phyloP scores from a whole-genome alignment of 2,113 vertebrate species.

The Orycteropus afer region DNA sequence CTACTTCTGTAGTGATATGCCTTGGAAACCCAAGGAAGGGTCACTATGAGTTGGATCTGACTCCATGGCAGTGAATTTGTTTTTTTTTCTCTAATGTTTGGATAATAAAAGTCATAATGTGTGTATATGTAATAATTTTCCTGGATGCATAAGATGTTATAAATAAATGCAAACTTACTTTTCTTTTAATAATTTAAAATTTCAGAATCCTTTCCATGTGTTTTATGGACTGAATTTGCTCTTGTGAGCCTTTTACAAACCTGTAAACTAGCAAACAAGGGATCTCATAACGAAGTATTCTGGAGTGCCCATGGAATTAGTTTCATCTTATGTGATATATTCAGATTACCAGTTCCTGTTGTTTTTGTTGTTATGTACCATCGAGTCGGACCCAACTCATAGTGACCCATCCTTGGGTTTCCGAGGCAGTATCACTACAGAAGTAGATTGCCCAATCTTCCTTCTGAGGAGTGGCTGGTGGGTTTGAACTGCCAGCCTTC shows the following conservation, averaged over 20 bases:
- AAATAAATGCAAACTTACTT: background rate
- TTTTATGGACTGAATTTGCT: background rate
- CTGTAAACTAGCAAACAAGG: background rate
- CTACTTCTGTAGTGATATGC: too few relatives aligned
- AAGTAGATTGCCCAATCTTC: too few relatives aligned
- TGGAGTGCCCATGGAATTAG: background rate
- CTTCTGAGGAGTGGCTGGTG: too few relatives aligned
- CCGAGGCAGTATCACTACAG: too few relatives aligned
- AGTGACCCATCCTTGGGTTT: too few relatives aligned
- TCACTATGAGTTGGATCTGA: too few relatives aligned
- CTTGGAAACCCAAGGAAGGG: too few relatives aligned
- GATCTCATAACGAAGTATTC: background rate
- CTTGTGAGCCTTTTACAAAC: background rate
- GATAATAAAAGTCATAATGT: background rate
- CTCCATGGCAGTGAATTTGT: background rate
- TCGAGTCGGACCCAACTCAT: too few relatives aligned
- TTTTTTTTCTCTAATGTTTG: background rate
- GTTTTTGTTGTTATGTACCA: too few relatives aligned
- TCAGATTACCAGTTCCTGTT: conserved; percentile 29
- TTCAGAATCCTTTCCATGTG: background rate
- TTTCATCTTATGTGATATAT: conserved; percentile 1
- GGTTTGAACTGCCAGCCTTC: too few relatives aligned
- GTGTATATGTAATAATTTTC: background rate
- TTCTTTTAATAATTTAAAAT: background rate
- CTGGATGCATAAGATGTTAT: background rate